A percentile compares a stretch with the other conserved stretches of the same genome.
These are phyloP conservation scores for Schizopygopsis pylzovi DNA, from an alignment of 2,797 vertebrate species.

Conservation along the genomic window DNA sequence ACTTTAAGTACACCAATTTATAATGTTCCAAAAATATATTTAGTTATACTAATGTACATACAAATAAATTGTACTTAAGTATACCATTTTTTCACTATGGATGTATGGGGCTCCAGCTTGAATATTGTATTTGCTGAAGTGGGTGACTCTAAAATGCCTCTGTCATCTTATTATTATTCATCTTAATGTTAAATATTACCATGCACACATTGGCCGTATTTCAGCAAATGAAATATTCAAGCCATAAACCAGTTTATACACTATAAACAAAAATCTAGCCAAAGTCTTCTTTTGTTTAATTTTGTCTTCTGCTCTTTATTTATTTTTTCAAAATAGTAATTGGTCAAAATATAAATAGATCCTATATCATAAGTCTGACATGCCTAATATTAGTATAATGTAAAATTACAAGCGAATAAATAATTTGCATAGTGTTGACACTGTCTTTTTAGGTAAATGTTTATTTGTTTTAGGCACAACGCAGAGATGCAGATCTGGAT, in stretches of 20 bases:
- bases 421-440: neutral
- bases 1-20: no score
- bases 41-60: no score
- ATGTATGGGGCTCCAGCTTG: no score
- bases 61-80: no score
- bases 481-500: slow-evolving; percentile 29
- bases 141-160: no score
- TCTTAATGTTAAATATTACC: neutral
- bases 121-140: no score
- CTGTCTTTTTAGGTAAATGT: neutral
- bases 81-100: no score
- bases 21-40: no score
- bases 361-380: neutral
- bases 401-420: neutral
- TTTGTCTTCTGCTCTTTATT: neutral
- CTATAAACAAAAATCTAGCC: neutral
- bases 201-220: neutral
- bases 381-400: neutral
- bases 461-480: neutral
- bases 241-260: neutral
- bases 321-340: neutral
- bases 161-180: no score
- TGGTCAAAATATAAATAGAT: neutral
- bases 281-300: neutral
- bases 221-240: neutral